Base-by-base conservation (phyloP, 2,888 invertebrate species). In the Oegoconia quadripuncta region DNA sequence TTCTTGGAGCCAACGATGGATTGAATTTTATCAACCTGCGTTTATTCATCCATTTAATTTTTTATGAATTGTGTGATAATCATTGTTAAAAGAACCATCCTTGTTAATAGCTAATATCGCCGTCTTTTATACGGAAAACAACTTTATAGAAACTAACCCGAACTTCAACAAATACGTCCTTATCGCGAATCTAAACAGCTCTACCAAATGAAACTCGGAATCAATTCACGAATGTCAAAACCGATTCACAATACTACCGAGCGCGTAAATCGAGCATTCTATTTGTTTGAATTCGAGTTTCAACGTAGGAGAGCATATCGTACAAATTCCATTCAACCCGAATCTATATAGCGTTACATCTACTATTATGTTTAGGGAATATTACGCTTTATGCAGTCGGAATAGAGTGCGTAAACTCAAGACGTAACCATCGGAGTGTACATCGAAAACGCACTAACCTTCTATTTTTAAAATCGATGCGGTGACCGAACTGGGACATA, bases 381-480 rank as follows among this genome's bases (percentile, higher is more conserved):
- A 60, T 56, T 65, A 40, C 44, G 60, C 69, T 59, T 47, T 74
- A 74, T 31, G 2, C n/a, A 22, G 4, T 16, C 6, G 27, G 11
- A 12, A 8, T 17, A 7, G 16, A 23, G 23, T 35, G 5, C 16
- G 26, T 23, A 28, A 28, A 18, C 7, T 31, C 23, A 38, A 42
- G 34, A 27, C 20, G 34, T 29, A 9, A 23, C 17, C 11, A 52
- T 37, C 38, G 41, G 50, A 48, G 60, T 67, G 74, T 70, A 68
- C 74, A 74, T 75, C 69, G 74, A 78, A 80, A 82, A 81, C 83
- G 80, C 82, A 83, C 74, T 64, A 68, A 71, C 72, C 63, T 60
- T 79, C 84, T 86, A 86, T 86, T 86, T 84, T 84, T 86, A 83
- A 80, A 86, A 83, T 82, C 82, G 76, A 83, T 82, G 83, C 74